These are phyloP conservation scores for Rhipidura dahli DNA, from an alignment of 2,113 vertebrate species.

Conservation along the genomic window DNA sequence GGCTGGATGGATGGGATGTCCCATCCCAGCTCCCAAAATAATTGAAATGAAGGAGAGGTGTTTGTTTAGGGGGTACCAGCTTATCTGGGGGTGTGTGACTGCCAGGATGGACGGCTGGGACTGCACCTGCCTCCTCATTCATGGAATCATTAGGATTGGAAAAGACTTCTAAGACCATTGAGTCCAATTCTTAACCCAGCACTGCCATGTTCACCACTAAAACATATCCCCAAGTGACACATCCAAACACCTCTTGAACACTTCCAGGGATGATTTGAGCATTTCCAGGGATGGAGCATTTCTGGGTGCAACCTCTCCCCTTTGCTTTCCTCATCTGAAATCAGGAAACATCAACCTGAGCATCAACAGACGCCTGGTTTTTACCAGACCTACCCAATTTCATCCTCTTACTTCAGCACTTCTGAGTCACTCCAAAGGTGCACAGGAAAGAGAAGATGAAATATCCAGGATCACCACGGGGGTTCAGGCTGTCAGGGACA, in stretches of 20 bases:
- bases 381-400: background rate
- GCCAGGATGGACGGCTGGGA: background rate
- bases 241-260: background rate
- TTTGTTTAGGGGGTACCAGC: background rate
- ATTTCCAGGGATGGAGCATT: background rate
- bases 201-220: background rate
- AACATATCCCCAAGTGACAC: background rate
- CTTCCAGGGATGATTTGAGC: background rate
- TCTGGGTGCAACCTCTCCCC: background rate
- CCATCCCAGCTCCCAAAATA: background rate
- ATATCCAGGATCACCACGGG: background rate
- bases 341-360: background rate
- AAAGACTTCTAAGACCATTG: background rate
- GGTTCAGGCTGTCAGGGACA: background rate
- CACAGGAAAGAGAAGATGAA: background rate
- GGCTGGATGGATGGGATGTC: background rate
- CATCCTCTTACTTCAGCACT: background rate
- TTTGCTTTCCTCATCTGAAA: background rate
- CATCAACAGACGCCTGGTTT: background rate
- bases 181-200: background rate
- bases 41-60: background rate
- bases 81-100: background rate
- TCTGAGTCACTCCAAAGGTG: background rate
- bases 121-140: background rate
- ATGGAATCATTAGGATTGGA: background rate